Conservation (phyloP, 2,888 invertebrate species). For the Plagodis dolabraria region DNA sequence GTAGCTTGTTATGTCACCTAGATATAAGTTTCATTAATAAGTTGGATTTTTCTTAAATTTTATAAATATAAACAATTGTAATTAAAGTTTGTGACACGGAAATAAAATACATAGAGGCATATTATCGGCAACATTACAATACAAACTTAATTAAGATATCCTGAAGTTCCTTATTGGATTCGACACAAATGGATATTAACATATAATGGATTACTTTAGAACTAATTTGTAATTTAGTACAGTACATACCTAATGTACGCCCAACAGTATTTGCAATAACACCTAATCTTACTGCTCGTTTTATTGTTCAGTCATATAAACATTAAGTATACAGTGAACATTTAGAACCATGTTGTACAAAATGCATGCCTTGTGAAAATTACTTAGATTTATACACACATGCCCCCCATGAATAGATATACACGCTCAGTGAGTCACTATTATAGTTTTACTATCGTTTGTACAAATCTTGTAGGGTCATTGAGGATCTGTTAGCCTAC, state of each 20-base stretch:
- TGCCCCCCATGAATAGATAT: slow-evolving; percentile 34
- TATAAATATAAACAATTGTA: too few relatives aligned
- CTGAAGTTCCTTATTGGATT: slow-evolving; percentile 4
- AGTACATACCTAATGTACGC: too few relatives aligned
- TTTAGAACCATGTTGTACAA: slow-evolving; percentile 22
- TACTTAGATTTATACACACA: slow-evolving; percentile 23
- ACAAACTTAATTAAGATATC: neutral
- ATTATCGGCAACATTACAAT: neutral
- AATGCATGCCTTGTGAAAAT: slow-evolving; percentile 35
- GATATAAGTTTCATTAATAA: too few relatives aligned
- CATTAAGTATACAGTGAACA: slow-evolving; percentile 9
- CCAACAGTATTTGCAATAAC: neutral
- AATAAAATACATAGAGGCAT: too few relatives aligned
- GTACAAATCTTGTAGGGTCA: slow-evolving; percentile 12
- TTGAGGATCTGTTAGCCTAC: too few relatives aligned
- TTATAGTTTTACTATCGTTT: slow-evolving; percentile 33
- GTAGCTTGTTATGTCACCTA: too few relatives aligned
- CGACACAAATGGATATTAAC: neutral
- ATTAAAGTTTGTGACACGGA: too few relatives aligned
- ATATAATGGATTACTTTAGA: neutral
- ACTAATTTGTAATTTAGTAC: neutral
- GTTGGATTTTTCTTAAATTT: too few relatives aligned
- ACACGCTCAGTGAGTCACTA: slow-evolving; percentile 21
- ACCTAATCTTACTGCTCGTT: slow-evolving; percentile 10
- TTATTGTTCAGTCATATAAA: slow-evolving; percentile 17